A percentile compares a stretch with the other conserved stretches of the same genome.
phyloP scores from a whole-genome alignment of 2,888 invertebrate genomes.

The Himalopsyche kuldschensis region DNA sequence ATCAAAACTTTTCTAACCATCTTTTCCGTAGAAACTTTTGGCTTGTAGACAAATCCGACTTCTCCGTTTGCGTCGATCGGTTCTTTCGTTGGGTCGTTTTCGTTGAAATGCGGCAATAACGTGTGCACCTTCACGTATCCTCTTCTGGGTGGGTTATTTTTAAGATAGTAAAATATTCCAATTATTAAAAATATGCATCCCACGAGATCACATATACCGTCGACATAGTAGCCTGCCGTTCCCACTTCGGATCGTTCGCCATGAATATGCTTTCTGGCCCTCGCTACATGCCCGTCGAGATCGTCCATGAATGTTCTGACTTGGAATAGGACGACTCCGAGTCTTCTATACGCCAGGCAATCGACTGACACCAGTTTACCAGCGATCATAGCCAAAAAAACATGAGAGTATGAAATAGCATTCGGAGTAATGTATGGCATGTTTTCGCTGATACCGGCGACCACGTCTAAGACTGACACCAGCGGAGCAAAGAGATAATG shows the following conservation, averaged over 20 bases:
- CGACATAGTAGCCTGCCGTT: slow-evolving; percentile 78
- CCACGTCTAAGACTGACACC: slow-evolving; percentile 71
- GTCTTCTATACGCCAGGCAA: slow-evolving; percentile 68
- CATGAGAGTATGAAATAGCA: slow-evolving; percentile 79
- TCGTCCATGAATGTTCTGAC: slow-evolving; percentile 82
- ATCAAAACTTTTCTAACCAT: slow-evolving; percentile 67
- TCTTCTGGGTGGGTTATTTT: slow-evolving; percentile 71
- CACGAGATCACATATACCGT: slow-evolving; percentile 78
- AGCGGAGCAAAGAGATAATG: slow-evolving; percentile 81
- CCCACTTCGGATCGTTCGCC: slow-evolving; percentile 83
- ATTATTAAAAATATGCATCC: slow-evolving; percentile 73
- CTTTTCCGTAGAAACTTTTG: slow-evolving; percentile 68
- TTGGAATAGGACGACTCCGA: slow-evolving; percentile 78
- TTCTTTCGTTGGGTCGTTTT: slow-evolving; percentile 53
- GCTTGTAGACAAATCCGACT: slow-evolving; percentile 65
- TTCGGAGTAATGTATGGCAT: slow-evolving; percentile 74
- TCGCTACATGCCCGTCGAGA: slow-evolving; percentile 83
- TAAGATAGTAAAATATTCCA: slow-evolving; percentile 70
- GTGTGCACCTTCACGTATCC: slow-evolving; percentile 72
- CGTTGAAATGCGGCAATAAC: slow-evolving; percentile 54
- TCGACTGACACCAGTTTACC: slow-evolving; percentile 76
- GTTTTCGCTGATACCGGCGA: slow-evolving; percentile 64
- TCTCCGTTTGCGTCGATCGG: slow-evolving; percentile 47
- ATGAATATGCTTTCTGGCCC: slow-evolving; percentile 72
- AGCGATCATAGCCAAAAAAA: slow-evolving; percentile 73